These are phyloP conservation scores for Rostratula benghalensis DNA, from an alignment of 2,113 vertebrate genomes.

Conservation along the genomic window DNA sequence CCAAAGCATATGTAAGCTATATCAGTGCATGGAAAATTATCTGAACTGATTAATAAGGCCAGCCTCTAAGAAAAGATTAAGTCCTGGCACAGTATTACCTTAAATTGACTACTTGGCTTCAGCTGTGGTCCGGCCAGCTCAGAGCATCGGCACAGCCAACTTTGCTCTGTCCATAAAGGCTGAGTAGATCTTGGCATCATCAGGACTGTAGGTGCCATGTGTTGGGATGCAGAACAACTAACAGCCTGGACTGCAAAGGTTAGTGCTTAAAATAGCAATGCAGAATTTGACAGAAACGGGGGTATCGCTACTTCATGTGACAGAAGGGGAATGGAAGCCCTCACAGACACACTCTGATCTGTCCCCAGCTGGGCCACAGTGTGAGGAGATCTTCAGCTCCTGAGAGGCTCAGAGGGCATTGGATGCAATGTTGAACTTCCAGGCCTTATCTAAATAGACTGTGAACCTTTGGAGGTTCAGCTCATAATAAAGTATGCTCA, in stretches of 20 bases:
- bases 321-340: neutral
- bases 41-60: neutral
- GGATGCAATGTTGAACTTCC: neutral
- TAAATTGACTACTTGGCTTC: neutral
- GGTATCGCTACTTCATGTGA: neutral
- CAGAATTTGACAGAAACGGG: neutral
- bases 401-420: neutral
- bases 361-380: neutral
- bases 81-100: neutral
- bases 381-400: neutral
- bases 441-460: conserved; percentile 27
- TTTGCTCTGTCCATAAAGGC: neutral
- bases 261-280: neutral
- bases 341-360: neutral
- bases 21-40: neutral
- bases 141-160: neutral
- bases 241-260: neutral
- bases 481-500: neutral
- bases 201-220: neutral
- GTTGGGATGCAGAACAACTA: neutral
- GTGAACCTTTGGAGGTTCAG: neutral
- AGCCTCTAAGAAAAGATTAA: neutral
- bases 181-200: neutral
- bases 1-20: neutral
- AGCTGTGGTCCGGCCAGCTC: neutral